phyloP scores from a whole-genome alignment of 2,113 vertebrate genomes.

The Tetraodon nigroviridis region DNA sequence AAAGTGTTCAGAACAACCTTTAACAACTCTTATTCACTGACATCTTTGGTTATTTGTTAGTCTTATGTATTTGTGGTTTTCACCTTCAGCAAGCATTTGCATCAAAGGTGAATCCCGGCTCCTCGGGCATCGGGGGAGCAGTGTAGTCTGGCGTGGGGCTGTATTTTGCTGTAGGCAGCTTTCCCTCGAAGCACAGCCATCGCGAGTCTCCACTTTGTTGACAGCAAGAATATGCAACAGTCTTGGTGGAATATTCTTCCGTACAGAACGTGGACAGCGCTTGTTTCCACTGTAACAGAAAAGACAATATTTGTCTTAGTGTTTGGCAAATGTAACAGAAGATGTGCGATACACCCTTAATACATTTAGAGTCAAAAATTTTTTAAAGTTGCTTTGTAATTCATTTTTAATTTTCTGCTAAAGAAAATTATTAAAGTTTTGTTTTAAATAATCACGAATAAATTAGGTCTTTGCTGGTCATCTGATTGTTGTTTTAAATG shows the following conservation, averaged over 20 bases:
- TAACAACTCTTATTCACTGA: not conserved
- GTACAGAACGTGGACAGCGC: slow-evolving; percentile 59
- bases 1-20: not conserved
- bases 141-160: slow-evolving; percentile 25
- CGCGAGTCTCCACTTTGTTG: not conserved
- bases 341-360: not conserved
- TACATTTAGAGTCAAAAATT: not conserved
- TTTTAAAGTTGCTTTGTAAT: not conserved
- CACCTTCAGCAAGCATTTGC: slow-evolving; percentile 31
- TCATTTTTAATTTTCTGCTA: not conserved
- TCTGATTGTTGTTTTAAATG: not conserved
- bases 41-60: not conserved
- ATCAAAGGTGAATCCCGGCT: slow-evolving; percentile 47
- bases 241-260: slow-evolving; percentile 58
- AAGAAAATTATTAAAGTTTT: not conserved
- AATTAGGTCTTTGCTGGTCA: not conserved
- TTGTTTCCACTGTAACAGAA: slow-evolving; percentile 60
- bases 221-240: slow-evolving; percentile 52
- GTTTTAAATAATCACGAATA: not conserved
- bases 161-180: slow-evolving; percentile 57
- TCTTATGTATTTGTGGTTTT: not conserved
- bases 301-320: not conserved
- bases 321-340: not conserved
- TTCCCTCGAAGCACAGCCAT: slow-evolving; percentile 57
- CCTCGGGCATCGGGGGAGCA: not conserved